Base-by-base conservation (phyloP, 37 sponge, comb jelly and placozoan species). In the Spongilla lacustris region DNA sequence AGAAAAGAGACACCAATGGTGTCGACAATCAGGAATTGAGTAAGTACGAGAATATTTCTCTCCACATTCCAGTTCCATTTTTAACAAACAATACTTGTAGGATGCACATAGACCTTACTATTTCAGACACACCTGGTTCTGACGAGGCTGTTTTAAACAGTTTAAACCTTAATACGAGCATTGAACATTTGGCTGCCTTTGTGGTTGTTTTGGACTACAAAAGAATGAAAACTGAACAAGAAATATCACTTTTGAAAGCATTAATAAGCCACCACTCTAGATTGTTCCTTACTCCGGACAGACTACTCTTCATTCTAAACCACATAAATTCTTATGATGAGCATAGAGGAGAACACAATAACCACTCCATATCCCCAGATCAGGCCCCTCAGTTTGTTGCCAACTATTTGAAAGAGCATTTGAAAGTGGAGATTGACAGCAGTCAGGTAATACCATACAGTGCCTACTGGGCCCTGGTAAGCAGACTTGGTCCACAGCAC, bases 221-320 rank as follows among this genome's bases (percentile, higher is more conserved):
- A 30, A 74, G 24, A 36, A 74, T 74, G 75, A 74, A 74, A 36
- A 74, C 36, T 36, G 34, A 74, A 4, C 24, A 17, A 30, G 75
- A 74, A 30, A 24, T 74, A 74, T 19, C 32, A 2, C 75, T 74
- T 33, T 11, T 74, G 17, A 74, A 33, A 30, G 19, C 22, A 22
- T 36, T 74, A 23, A 33, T 22, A 24, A 21, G 33, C 19, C 75
- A 34, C 0, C 75, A 74, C 4, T 36, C 35, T 0, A 33, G 19
- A 13, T 21, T 74, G 10, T 30, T 74, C 8, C 19, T 33, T 21
- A 24, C 75, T 2, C 11, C 58, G 1, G 75, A 74, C 0, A 74
- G 75, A 36, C 35, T 74, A 4, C 75, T 74, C 2, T 74, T 74
- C 33, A 74, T 74, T 74, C 23, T 74, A 4, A 74, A 74, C 33